Base-by-base conservation (phyloP, 2,888 invertebrate genomes). In the Athripsodes cinereus region DNA sequence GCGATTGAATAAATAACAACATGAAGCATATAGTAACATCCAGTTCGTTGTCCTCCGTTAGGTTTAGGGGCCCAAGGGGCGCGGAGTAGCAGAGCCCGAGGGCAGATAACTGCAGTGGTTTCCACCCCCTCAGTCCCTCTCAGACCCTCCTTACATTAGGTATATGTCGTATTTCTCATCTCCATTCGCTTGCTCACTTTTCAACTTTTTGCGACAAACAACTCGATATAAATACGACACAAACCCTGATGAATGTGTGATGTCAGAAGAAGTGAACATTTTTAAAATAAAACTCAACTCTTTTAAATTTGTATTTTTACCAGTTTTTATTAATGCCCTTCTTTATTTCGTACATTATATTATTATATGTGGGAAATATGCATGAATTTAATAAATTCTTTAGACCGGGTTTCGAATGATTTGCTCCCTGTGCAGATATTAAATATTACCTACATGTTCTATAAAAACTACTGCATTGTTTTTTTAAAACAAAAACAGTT, bases 141-240 rank as follows among this genome's bases (percentile, higher is more conserved):
- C 54, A 22, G 53, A 48, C 40, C 55, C 18, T n/a, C 55, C 47
- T 59, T 34, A n/a, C n/a, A n/a, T 40, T 40, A 8, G 13, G 13
- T 13, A 40, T 13, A 40, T 40, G 5, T n/a, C 40, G 11, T 31
- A 31, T 40, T 40, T 40, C 40, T 40, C 40, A 40, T 40, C 40
- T 40, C 40, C 40, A 40, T 40, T 40, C 40, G 40, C 13, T 5
- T 40, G 40, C 55, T 44, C 48, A 56, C 50, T 59, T 59, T 59
- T 57, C 62, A 62, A 62, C 59, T 62, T 62, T 62, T 62, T 62
- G 59, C 59, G 26, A 22, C 46, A 40, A 57, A 57, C 59, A 49
- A 49, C 62, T 62, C 22, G 54, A 59, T 62, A 62, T 61, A 61
- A 61, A 61, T 61, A 58, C 57, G 46, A 20, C 13, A 13, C 22